Base-by-base conservation (phyloP, 1,140 invertebrate genomes). In the Arctopsyche grandis region DNA sequence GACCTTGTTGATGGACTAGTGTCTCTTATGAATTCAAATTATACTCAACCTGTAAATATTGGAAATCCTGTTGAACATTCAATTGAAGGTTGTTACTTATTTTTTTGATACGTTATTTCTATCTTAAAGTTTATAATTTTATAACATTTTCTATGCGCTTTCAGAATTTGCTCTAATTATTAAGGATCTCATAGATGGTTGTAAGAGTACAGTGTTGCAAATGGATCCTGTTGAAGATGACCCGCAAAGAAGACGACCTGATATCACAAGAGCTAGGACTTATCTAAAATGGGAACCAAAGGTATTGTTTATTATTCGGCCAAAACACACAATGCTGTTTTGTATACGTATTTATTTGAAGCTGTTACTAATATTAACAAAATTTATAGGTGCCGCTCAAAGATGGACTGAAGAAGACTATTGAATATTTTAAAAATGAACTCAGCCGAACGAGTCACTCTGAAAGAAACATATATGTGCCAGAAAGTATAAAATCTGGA, bases 31-130 rank as follows among this genome's bases (percentile, higher is more conserved):
- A 93, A 93, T 46, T 97, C 95, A 38, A 99, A 98, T 89, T 98
- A 96, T 85, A 94, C 95, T 0, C 89, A 93, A 82, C 98, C 99
- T 21, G 92, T 99, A 0, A 99, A 99, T 89, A 88, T 99, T 76
- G 99, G 99, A 26, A 99, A 99, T 91, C 98, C 99, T 0, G 96
- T 97, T 38, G 99, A 99, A 88, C 95, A 99, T 86, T 96, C 96
- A 0, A 99, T 99, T 83, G 92, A 94, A 90, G 94, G 94, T 95
- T 89, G 79, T 43, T 84, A 84, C 85, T 76, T 19, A 77, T 19
- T 69, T 70, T 71, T 70, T 70, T 38, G 19, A 12, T 19, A 66
- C 1, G 4, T 66, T 66, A n/a, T 22, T 22, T 66, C 1, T 16
- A 60, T n/a, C 1, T 21, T n/a, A 21, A 10, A 58, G 10, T 38